Conservation (phyloP, 2,797 vertebrate species). For the Acipenser ruthenus region DNA sequence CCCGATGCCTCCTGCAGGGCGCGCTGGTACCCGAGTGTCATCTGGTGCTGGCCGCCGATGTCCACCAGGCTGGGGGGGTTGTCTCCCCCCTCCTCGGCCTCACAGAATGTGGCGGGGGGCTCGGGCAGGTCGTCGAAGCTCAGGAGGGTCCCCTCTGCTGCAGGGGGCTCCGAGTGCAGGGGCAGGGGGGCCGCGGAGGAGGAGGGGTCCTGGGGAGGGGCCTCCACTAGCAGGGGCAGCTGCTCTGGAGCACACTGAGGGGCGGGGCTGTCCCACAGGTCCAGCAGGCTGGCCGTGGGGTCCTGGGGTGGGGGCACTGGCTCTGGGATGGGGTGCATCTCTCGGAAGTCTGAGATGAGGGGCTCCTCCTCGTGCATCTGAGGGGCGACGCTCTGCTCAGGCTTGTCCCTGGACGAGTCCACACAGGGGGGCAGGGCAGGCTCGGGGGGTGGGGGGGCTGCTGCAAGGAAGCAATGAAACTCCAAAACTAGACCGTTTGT, state of each 20-base stretch:
- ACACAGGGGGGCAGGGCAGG: constrained; percentile 42
- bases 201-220: constrained; percentile 16
- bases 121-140: constrained; percentile 85
- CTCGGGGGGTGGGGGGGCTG: constrained; percentile 31
- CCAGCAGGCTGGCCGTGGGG: constrained; percentile 44
- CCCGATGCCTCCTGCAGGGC: constrained; percentile 65
- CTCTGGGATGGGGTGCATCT: background rate
- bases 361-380: constrained; percentile 34
- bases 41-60: constrained; percentile 56
- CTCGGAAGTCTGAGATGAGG: constrained; percentile 16
- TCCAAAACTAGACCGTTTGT: too few species aligned
- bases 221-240: constrained; percentile 41
- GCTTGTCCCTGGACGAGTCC: constrained; percentile 42
- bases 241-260: background rate
- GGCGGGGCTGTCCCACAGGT: constrained; percentile 53
- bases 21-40: constrained; percentile 76
- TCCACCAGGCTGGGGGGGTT: constrained; percentile 64
- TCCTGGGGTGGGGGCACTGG: constrained; percentile 22
- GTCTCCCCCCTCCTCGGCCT: constrained; percentile 55
- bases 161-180: constrained; percentile 22
- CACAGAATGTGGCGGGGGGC: constrained; percentile 66
- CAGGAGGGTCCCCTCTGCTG: constrained; percentile 62
- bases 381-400: constrained; percentile 52
- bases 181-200: constrained; percentile 32
- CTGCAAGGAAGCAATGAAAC: too few species aligned